Evolutionary conservation across 1,140 invertebrate genomes (phyloP).

Genomic region (Formica selysi): DNA sequence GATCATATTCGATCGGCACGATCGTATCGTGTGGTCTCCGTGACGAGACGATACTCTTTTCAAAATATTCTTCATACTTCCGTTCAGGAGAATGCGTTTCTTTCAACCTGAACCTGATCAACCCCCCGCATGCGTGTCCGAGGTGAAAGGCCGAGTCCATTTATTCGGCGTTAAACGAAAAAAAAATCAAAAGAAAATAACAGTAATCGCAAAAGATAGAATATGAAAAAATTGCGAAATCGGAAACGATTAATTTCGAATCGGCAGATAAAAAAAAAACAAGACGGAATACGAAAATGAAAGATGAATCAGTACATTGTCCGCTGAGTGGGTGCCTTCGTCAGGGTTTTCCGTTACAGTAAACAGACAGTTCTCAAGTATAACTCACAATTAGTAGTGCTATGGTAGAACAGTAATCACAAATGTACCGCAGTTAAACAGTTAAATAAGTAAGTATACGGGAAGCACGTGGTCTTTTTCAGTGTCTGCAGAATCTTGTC

Average conservation of each 20-base stretch:
- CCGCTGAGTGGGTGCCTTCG: conserved; percentile 85
- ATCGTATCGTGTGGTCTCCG: conserved; percentile 53
- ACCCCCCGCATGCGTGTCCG: conserved; percentile 83
- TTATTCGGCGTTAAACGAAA: background rate
- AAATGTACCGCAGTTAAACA: conserved; percentile 86
- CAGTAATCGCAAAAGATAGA: background rate
- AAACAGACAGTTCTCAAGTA: conserved; percentile 85
- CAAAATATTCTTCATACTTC: conserved; percentile 84
- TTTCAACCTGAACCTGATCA: conserved; percentile 72
- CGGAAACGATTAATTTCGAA: background rate
- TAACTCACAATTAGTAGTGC: conserved; percentile 86
- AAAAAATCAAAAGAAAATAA: conserved; percentile 3
- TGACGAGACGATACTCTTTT: conserved; percentile 81
- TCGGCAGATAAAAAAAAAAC: conserved; percentile 12
- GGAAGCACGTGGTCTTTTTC: conserved; percentile 85
- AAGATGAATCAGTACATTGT: conserved; percentile 57
- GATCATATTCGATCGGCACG: conserved; percentile 27
- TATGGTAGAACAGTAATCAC: conserved; percentile 86
- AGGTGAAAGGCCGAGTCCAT: conserved; percentile 76
- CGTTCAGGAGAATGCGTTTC: conserved; percentile 83
- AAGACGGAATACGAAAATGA: background rate
- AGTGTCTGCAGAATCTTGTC: conserved; percentile 83
- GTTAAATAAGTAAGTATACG: conserved; percentile 85
- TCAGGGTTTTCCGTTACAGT: conserved; percentile 87
- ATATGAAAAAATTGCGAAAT: background rate